Base-by-base conservation (phyloP, 2,888 invertebrate species). In the Drosophila demipolita region DNA sequence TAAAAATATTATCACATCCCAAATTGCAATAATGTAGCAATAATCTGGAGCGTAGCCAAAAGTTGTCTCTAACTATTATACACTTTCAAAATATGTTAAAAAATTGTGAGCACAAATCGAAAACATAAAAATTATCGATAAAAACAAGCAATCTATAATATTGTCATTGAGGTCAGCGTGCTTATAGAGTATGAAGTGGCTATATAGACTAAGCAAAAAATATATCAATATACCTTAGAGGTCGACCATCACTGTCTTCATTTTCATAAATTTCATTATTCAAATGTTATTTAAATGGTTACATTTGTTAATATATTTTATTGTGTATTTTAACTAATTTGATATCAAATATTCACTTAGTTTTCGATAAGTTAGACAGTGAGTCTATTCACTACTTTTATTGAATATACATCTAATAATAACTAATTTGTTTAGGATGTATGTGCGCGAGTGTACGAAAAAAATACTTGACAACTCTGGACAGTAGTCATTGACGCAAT, bases 401-500 rank as follows among this genome's bases (percentile, higher is more conserved):
- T 15, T 8, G 12, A 33, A 29, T 1, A 35, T 35, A 62, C 17
- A 48, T n/a, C n/a, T n/a, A 15, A 53, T 26, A 54, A 40, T 40
- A 45, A 40, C 17, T 35, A 40, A 42, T 52, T 50, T 48, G n/a
- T 36, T 42, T 11, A 9, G 26, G 50, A 49, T 49, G 45, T 38
- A 42, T 68, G 35, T 54, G 33, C 36, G 17, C 20, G 38, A n/a
- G 35, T 64, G 48, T 65, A n/a, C 38, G 45, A 38, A 26, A 32
- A 69, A 63, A 54, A 74, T 52, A 70, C 64, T 75, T 88, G 90
- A 78, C 90, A 86, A 88, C 86, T 83, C 90, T 86, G 75, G 73
- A 64, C 70, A 63, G 73, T 68, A 75, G 68, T 82, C 82, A 86
- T 87, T 87, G 86, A 90, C 86, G 86, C 90, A 87, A 87, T 88